phyloP scores from a whole-genome alignment of 1,140 invertebrate genomes.

The Cydia splendana region DNA sequence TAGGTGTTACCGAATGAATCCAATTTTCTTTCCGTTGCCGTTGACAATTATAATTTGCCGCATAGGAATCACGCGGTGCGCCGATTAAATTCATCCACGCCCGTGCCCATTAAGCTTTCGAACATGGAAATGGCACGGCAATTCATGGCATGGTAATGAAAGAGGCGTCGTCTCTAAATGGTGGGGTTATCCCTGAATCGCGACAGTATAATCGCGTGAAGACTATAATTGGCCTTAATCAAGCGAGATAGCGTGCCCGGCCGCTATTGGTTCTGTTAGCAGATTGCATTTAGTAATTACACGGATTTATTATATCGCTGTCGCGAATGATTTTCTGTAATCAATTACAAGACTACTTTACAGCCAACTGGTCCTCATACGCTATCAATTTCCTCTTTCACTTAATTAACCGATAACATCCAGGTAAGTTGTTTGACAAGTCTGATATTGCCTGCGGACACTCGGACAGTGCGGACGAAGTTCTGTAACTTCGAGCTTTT shows the following conservation, averaged over 20 bases:
- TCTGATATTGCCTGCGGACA: not conserved
- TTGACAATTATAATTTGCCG: constrained; percentile 46
- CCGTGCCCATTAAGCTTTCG: constrained; percentile 47
- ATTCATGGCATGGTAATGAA: constrained; percentile 58
- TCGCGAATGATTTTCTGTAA: constrained; percentile 18
- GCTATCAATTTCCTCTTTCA: not conserved
- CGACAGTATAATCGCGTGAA: constrained; percentile 68
- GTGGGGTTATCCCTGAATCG: constrained; percentile 61
- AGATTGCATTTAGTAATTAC: constrained; percentile 52
- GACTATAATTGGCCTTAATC: constrained; percentile 70
- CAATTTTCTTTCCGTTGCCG: constrained; percentile 39
- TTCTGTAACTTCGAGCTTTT: not conserved
- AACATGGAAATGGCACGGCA: constrained; percentile 51
- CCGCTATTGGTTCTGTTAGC: constrained; percentile 51
- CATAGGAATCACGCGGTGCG: constrained; percentile 38
- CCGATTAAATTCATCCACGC: constrained; percentile 47
- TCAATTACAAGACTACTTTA: constrained; percentile 20
- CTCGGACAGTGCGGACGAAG: not conserved
- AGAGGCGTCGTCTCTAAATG: constrained; percentile 59
- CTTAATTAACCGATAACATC: constrained; percentile 15
- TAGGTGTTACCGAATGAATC: not conserved
- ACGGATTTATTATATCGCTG: constrained; percentile 38
- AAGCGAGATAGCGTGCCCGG: constrained; percentile 64
- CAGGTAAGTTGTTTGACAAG: constrained; percentile 5
- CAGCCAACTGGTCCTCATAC: constrained; percentile 12